phyloP scores from a whole-genome alignment of 2,888 invertebrate species.

The Ctenicera cuprea region DNA sequence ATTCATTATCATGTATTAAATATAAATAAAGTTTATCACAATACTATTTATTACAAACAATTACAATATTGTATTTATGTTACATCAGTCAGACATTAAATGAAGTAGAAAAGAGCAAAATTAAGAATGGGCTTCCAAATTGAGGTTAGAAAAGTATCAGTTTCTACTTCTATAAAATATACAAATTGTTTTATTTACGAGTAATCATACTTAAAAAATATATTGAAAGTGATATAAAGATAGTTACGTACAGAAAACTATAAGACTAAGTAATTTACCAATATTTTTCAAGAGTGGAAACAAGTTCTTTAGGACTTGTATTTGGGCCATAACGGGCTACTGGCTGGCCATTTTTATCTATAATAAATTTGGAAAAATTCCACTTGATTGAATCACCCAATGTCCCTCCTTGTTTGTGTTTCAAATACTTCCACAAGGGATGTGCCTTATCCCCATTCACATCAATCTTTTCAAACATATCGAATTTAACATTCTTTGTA shows the following conservation, averaged over 20 bases:
- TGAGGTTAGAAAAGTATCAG: too few relatives aligned
- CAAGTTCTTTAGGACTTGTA: constrained; percentile 69
- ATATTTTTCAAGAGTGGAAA: constrained; percentile 68
- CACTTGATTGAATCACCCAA: constrained; percentile 85
- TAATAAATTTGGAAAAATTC: constrained; percentile 93
- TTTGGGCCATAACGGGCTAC: constrained; percentile 80
- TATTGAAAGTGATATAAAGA: too few relatives aligned
- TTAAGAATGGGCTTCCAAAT: too few relatives aligned
- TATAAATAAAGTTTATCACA: too few relatives aligned
- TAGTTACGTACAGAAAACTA: constrained; percentile 3
- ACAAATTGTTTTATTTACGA: too few relatives aligned
- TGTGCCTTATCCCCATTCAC: constrained; percentile 80
- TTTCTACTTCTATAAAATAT: too few relatives aligned
- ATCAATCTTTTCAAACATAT: constrained; percentile 83
- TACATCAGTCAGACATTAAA: too few relatives aligned
- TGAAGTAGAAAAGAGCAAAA: too few relatives aligned
- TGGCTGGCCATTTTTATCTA: constrained; percentile 83
- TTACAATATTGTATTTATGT: too few relatives aligned
- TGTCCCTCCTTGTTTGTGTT: constrained; percentile 75
- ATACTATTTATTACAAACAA: too few relatives aligned
- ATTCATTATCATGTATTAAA: too few relatives aligned
- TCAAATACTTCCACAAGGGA: constrained; percentile 82
- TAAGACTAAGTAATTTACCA: constrained; percentile 58
- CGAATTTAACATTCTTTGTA: constrained; percentile 80
- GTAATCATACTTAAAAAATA: too few relatives aligned